Evolutionary conservation across 2,888 invertebrate species (phyloP), one percentile per base, ranked within the genome.

Genomic region (Mesoligia furuncula): DNA sequence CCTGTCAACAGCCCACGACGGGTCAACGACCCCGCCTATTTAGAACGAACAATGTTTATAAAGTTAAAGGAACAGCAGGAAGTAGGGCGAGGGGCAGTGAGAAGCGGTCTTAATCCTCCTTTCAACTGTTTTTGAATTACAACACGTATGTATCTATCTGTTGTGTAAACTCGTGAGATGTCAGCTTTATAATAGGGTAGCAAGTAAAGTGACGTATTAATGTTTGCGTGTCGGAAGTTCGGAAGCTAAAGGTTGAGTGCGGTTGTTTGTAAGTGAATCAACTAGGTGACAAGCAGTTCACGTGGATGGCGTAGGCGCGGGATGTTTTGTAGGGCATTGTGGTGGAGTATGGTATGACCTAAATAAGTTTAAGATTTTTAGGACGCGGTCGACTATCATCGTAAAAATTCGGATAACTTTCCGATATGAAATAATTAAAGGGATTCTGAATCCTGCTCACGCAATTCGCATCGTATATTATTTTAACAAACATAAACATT

Each of bases 1-100:
- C 96, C 93, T 95, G 95, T 95, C 95, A 94, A 87, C 92, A 90
- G 90, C 89, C 85, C 83, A 84, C 85, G 81, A 90, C 90, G 90
- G 96, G 95, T 95, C 96, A 89, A 86, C 87, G 95, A 96, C 94
- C 96, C 91, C 93, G 91, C 88, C 90, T 93, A 95, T 96, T 95
- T 95, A 93, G 96, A 94, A 93, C 95, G 93, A 90, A 91, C 92
- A 90, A 90, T 93, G 93, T 94, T 94, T 94, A 94, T 92, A 93
- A 92, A 92, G 91, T 91, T 92, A 89, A 90, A 90, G 90, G 90
- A 93, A 93, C 90, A 90, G 89, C 92, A 92, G 94, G 93, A 94
- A 93, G 90, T 93, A 92, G 94, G 93, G 92, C 93, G 93, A 90
- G 91, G 89, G 90, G 82, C 77, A 83, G 83, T 88, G 88, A 79